These are phyloP conservation scores for Procambarus clarkii DNA, from an alignment of 1,140 invertebrate genomes.

Conservation along the genomic window DNA sequence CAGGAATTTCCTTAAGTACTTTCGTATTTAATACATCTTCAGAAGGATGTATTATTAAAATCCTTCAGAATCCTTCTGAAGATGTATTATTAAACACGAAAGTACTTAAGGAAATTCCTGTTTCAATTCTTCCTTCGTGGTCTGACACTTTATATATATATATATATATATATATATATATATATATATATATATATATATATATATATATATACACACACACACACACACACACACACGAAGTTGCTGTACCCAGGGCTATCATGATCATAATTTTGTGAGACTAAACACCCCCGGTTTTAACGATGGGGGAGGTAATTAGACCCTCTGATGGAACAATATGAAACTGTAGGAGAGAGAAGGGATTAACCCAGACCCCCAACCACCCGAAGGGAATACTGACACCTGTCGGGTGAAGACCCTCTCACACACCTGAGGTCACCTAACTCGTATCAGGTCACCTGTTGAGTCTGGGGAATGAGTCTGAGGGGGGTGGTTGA, in stretches of 20 bases:
- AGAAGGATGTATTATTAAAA: no score
- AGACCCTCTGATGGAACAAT: no score
- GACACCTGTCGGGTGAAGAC: slow-evolving; percentile 13
- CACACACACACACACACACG: slow-evolving; percentile 10
- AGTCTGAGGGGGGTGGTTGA: slow-evolving; percentile 15
- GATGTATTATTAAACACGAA: no score
- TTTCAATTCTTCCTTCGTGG: no score
- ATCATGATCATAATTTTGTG: not conserved
- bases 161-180: slow-evolving; percentile 24
- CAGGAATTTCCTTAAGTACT: no score
- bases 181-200: slow-evolving; percentile 30
- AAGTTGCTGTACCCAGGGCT: not conserved
- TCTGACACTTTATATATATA: no score
- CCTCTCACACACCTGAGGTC: not conserved
- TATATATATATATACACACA: slow-evolving; percentile 15
- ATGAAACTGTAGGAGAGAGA: no score
- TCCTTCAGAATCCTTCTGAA: no score
- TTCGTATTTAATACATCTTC: no score
- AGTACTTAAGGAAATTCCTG: no score
- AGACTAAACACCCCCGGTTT: not conserved
- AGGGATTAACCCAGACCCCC: not conserved
- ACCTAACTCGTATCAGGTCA: slow-evolving; percentile 42
- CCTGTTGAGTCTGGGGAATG: slow-evolving; percentile 46
- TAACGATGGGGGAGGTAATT: not conserved
- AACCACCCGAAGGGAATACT: not conserved